Evolutionary conservation across 2,113 vertebrate genomes (phyloP).

Genomic region (Aythya baeri): DNA sequence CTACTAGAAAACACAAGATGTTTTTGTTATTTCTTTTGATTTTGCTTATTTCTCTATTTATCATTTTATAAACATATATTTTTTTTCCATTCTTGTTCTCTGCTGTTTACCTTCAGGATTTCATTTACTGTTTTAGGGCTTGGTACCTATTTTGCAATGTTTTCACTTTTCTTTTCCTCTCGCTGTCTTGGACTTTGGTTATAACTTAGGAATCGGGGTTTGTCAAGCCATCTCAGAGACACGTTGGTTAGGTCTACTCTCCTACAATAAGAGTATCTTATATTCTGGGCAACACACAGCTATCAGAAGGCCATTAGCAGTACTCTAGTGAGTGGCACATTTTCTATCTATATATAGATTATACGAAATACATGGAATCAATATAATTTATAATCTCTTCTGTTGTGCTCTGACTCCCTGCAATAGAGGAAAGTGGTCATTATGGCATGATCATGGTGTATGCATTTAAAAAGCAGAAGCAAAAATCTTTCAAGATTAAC

Average conservation of each 20-base stretch:
- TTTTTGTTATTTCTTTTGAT: neutral
- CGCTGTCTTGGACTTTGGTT: neutral
- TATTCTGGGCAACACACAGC: neutral
- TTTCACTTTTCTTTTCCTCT: neutral
- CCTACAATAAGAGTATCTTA: neutral
- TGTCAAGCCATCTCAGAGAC: neutral
- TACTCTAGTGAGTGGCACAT: neutral
- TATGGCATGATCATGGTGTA: neutral
- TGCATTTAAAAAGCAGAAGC: neutral
- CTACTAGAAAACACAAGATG: neutral
- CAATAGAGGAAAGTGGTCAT: neutral
- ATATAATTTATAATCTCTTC: neutral
- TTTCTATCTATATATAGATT: neutral
- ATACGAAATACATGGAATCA: too few relatives aligned
- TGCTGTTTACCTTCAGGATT: neutral
- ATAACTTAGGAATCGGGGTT: neutral
- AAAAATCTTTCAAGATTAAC: neutral
- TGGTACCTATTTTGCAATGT: neutral
- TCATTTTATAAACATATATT: neutral
- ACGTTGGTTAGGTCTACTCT: neutral
- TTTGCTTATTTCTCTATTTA: neutral
- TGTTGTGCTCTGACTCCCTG: neutral
- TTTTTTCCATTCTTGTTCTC: neutral
- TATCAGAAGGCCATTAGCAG: neutral
- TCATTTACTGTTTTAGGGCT: neutral